These are phyloP conservation scores for Furnarius figulus DNA, from an alignment of 2,113 vertebrate species.

Conservation along the genomic window DNA sequence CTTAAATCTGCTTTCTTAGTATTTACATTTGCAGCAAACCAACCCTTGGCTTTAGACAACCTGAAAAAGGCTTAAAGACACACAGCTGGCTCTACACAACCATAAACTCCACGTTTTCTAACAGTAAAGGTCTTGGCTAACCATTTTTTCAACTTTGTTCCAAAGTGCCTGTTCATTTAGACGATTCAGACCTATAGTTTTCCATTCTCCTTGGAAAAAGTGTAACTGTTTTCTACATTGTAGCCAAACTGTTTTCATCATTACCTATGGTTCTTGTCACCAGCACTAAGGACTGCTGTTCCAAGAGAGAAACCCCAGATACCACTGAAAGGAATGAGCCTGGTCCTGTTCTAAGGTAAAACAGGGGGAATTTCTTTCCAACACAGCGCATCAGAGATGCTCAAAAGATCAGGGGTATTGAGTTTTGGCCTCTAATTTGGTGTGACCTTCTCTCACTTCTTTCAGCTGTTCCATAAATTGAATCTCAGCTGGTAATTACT, in stretches of 20 bases:
- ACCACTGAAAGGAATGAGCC: not conserved
- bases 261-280: not conserved
- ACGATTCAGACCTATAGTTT: not conserved
- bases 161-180: conserved; percentile 2
- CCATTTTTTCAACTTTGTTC: conserved; percentile 11
- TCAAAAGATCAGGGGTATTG: not conserved
- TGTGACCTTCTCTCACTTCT: not conserved
- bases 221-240: not conserved
- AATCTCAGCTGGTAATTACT: conserved; percentile 10
- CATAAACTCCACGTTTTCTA: not conserved
- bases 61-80: not conserved
- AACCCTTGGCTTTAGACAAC: not conserved
- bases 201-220: conserved; percentile 21
- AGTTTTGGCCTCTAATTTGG: not conserved
- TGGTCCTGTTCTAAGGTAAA: not conserved
- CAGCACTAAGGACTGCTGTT: not conserved
- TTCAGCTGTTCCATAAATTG: conserved; percentile 17
- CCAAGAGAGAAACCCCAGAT: not conserved
- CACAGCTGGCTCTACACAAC: not conserved
- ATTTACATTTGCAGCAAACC: not conserved
- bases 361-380: not conserved
- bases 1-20: not conserved
- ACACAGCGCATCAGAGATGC: not conserved
- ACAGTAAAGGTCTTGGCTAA: conserved; percentile 29
- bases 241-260: not conserved